phyloP scores from a whole-genome alignment of 2,888 invertebrate species.

The Malthinus seriepunctatus region DNA sequence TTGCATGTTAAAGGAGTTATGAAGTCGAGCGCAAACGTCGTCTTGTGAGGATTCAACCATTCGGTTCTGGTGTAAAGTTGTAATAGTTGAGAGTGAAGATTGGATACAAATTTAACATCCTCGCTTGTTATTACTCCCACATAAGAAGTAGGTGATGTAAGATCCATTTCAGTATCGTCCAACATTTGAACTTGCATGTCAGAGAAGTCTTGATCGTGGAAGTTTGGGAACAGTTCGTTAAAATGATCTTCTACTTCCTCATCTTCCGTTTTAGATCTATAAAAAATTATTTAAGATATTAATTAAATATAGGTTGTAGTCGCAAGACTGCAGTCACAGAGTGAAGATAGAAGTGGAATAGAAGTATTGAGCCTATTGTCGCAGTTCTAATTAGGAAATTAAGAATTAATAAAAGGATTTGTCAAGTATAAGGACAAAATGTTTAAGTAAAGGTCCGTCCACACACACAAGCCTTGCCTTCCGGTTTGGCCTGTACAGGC shows the following conservation, averaged over 20 bases:
- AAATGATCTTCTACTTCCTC: slow-evolving; percentile 68
- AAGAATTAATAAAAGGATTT: too few relatives aligned
- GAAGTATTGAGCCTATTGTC: too few relatives aligned
- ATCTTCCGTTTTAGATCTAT: slow-evolving; percentile 64
- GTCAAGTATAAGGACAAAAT: too few relatives aligned
- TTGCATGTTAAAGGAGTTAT: slow-evolving; percentile 62
- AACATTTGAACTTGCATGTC: slow-evolving; percentile 58
- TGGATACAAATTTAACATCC: slow-evolving; percentile 63
- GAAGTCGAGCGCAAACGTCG: slow-evolving; percentile 47
- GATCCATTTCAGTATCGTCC: slow-evolving; percentile 30
- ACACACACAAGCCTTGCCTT: too few relatives aligned
- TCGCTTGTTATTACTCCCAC: slow-evolving; percentile 56
- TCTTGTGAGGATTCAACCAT: slow-evolving; percentile 61
- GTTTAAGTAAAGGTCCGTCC: too few relatives aligned
- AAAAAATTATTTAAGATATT: slow-evolving; percentile 1
- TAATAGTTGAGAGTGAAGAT: slow-evolving; percentile 65
- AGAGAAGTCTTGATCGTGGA: slow-evolving; percentile 68
- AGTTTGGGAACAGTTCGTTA: slow-evolving; percentile 70
- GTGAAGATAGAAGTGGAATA: too few relatives aligned
- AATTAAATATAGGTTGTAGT: too few relatives aligned
- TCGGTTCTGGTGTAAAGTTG: slow-evolving; percentile 61
- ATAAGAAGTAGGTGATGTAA: neutral
- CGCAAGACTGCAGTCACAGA: too few relatives aligned
- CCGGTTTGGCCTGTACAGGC: too few relatives aligned
- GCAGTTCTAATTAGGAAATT: too few relatives aligned